Evolutionary conservation across 2,888 invertebrate species (phyloP).

Genomic region (Alentia gelatinosa): DNA sequence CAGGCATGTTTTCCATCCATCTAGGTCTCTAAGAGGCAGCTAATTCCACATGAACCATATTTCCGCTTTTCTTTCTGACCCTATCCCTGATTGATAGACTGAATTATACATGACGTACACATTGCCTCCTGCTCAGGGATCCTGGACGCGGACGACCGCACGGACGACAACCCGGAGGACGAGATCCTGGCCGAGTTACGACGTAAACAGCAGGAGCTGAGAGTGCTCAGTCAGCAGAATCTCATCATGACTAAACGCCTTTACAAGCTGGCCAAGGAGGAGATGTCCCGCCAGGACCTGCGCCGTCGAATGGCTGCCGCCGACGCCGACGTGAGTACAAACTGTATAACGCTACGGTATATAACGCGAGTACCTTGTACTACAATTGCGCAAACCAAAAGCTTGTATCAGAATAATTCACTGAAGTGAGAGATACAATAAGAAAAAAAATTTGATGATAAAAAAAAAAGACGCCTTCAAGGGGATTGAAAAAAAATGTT

Average conservation of each 20-base stretch:
- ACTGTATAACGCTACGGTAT: neutral
- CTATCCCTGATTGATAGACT: no score
- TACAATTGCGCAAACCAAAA: neutral
- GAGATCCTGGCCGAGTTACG: slow-evolving; percentile 94
- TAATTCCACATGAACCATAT: no score
- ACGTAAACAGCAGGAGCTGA: slow-evolving; percentile 89
- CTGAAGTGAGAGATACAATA: no score
- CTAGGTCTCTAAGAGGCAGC: no score
- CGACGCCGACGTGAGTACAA: slow-evolving; percentile 83
- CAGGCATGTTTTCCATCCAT: no score
- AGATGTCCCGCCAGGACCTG: slow-evolving; percentile 89
- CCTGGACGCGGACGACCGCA: slow-evolving; percentile 77
- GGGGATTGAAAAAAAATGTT: no score
- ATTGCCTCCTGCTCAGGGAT: no score
- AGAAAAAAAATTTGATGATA: no score
- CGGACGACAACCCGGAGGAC: slow-evolving; percentile 83
- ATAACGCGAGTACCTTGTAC: neutral
- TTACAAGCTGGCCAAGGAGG: slow-evolving; percentile 87
- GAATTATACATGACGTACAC: no score
- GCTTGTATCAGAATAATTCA: neutral
- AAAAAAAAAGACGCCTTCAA: no score
- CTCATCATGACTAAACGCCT: slow-evolving; percentile 86
- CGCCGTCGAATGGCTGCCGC: slow-evolving; percentile 88
- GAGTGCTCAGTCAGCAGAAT: slow-evolving; percentile 85
- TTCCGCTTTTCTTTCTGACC: no score